phyloP scores from a whole-genome alignment of 2,888 invertebrate species.

The Pandemis corylana region DNA sequence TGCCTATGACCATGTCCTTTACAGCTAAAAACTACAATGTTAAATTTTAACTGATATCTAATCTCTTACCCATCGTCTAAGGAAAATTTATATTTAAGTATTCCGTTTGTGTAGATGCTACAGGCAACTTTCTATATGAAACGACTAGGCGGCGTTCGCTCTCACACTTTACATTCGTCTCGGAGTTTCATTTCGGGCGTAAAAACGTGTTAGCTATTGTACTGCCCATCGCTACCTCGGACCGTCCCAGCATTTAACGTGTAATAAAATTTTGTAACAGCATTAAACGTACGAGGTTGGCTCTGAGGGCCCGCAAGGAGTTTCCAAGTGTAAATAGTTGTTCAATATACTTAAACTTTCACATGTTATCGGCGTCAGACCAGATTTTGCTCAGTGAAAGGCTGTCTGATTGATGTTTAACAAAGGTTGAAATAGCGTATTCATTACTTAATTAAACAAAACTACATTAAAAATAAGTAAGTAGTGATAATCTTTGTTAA shows the following conservation, averaged over 20 bases:
- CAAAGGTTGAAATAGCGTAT: not conserved
- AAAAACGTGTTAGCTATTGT: slow-evolving; percentile 37
- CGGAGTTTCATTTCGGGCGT: slow-evolving; percentile 28
- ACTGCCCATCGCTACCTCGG: slow-evolving; percentile 26
- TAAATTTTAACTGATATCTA: too few species aligned
- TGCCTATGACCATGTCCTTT: too few species aligned
- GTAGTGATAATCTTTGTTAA: too few species aligned
- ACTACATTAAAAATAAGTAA: too few species aligned
- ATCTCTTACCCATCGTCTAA: too few species aligned
- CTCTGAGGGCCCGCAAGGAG: not conserved
- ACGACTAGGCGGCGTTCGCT: not conserved
- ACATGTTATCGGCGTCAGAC: not conserved
- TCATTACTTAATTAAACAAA: too few species aligned
- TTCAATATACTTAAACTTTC: not conserved
- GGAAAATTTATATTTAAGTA: too few species aligned
- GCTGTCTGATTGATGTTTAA: not conserved
- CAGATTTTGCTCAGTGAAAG: slow-evolving; percentile 14
- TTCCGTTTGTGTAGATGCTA: too few species aligned
- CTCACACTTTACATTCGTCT: slow-evolving; percentile 15
- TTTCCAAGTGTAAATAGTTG: not conserved
- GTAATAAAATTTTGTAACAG: slow-evolving; percentile 32
- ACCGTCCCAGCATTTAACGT: slow-evolving; percentile 27
- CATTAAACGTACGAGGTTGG: slow-evolving; percentile 15
- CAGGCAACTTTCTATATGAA: not conserved
- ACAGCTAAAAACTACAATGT: too few species aligned